Percentiles rank a stretch among this genome's conserved stretches.
phyloP scores from a whole-genome alignment of 1,140 invertebrate species.

The Antheraea pernyi region DNA sequence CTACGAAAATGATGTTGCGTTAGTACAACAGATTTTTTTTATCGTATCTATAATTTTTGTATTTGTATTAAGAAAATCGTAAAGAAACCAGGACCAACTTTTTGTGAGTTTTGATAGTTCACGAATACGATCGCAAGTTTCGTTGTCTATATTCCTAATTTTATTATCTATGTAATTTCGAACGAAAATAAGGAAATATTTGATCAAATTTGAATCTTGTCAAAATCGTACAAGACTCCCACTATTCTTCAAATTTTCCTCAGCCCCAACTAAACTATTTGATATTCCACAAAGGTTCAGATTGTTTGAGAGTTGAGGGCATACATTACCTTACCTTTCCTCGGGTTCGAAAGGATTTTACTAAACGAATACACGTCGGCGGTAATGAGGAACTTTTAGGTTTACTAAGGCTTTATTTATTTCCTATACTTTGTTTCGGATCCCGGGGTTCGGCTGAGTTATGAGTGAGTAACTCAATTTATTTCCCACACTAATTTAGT shows the following conservation, averaged over 20 bases:
- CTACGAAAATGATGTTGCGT: too few species aligned
- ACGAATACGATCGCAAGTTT: too few species aligned
- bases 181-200: too few species aligned
- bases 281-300: not conserved
- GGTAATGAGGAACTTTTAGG: slow-evolving; percentile 1
- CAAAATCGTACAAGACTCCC: not conserved
- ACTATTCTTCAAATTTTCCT: not conserved
- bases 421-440: slow-evolving; percentile 4
- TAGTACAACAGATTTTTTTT: too few species aligned
- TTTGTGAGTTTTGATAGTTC: too few species aligned
- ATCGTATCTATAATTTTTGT: too few species aligned
- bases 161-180: too few species aligned
- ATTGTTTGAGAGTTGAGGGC: not conserved
- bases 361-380: not conserved
- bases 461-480: not conserved
- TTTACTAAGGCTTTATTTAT: not conserved
- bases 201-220: too few species aligned
- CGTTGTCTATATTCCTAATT: too few species aligned
- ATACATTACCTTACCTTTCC: not conserved
- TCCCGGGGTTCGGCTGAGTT: not conserved
- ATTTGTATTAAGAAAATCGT: too few species aligned
- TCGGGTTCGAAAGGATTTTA: not conserved
- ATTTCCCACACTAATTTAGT: not conserved
- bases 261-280: not conserved
- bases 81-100: too few species aligned